Evolutionary conservation across 2,113 vertebrate genomes (phyloP).

Genomic region (Tachycineta bicolor): DNA sequence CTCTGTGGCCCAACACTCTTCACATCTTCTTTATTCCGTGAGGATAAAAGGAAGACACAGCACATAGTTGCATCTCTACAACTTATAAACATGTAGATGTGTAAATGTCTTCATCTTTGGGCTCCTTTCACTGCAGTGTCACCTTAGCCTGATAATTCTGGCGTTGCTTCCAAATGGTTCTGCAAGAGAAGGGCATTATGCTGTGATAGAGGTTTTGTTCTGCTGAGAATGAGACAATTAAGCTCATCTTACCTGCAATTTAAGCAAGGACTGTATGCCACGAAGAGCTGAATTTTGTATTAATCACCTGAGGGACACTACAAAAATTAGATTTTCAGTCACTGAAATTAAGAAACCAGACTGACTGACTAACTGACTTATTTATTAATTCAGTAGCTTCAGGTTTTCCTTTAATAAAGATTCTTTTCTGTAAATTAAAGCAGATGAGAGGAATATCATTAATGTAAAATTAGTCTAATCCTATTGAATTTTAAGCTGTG

Average conservation of each 20-base stretch:
- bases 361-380: neutral
- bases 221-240: neutral
- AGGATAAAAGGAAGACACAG: neutral
- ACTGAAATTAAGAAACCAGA: neutral
- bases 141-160: neutral
- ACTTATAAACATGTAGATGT: neutral
- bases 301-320: neutral
- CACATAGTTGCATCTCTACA: neutral
- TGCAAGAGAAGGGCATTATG: neutral
- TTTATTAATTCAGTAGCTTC: neutral
- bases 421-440: slow-evolving; percentile 15
- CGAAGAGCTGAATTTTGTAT: neutral
- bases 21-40: neutral
- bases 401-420: slow-evolving; percentile 23
- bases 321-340: neutral
- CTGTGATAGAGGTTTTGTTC: neutral
- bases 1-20: neutral
- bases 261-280: neutral
- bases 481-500: neutral
- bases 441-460: neutral
- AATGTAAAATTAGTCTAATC: slow-evolving; percentile 35
- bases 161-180: neutral
- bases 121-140: neutral
- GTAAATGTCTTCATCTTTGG: neutral
- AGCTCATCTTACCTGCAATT: neutral